A percentile compares a stretch with the other conserved stretches of the same genome.
Conservation (phyloP, 1,140 invertebrate species). For the Drosophila bocqueti region DNA sequence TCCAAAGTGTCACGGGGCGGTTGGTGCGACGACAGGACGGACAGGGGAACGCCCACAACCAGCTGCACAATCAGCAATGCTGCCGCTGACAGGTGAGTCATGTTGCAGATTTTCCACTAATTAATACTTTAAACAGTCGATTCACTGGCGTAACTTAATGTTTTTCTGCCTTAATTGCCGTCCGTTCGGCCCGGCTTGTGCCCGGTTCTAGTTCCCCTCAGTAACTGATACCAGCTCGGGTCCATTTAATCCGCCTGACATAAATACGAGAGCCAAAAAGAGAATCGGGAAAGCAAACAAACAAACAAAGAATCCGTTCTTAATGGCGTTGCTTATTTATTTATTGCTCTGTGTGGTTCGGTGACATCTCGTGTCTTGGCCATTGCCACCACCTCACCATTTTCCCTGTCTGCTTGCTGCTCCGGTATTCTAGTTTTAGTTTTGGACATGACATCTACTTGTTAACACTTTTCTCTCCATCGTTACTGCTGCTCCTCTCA, state of each 20-base stretch:
- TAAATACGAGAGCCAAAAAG: conserved; percentile 41
- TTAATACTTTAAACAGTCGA: conserved; percentile 37
- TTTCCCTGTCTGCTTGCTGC: conserved; percentile 6
- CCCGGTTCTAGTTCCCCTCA: conserved; percentile 51
- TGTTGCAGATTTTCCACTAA: conserved; percentile 38
- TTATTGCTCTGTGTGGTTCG: conserved; percentile 71
- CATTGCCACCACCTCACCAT: conserved; percentile 17
- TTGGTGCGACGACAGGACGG: conserved; percentile 15
- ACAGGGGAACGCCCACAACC: conserved; percentile 15
- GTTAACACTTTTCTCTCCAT: conserved; percentile 73
- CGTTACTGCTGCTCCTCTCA: conserved; percentile 10
- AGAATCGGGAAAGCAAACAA: conserved; percentile 23
- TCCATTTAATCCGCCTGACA: conserved; percentile 65
- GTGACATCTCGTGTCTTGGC: conserved; percentile 64
- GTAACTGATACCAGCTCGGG: conserved; percentile 48
- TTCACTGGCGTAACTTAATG: conserved; percentile 9
- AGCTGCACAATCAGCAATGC: conserved; percentile 31
- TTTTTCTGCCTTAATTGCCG: conserved; percentile 25
- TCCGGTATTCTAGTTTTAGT: conserved; percentile 31
- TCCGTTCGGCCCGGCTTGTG: conserved; percentile 25
- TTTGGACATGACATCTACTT: conserved; percentile 71
- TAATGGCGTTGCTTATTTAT: conserved; percentile 73
- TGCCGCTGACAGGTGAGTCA: conserved; percentile 33
- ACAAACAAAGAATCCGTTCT: conserved; percentile 52
- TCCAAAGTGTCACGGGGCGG: conserved; percentile 45